phyloP scores from a whole-genome alignment of 2,888 invertebrate species.

The Kuschelorhynchus macadamiae region DNA sequence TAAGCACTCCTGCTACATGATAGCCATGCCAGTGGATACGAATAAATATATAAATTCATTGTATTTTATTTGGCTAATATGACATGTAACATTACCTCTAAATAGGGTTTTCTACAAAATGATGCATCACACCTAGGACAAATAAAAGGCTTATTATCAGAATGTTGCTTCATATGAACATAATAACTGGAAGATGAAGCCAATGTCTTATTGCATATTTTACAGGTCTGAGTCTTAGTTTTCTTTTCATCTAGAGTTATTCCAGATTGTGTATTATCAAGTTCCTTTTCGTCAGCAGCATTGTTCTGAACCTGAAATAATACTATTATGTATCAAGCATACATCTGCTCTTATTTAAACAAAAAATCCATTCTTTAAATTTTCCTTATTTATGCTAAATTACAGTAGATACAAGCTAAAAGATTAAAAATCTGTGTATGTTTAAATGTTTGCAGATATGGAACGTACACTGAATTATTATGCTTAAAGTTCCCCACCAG shows the following conservation, averaged over 20 bases:
- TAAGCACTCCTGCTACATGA: too few species aligned
- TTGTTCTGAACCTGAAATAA: slow-evolving; percentile 3
- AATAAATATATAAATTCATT: too few species aligned
- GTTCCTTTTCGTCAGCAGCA: neutral
- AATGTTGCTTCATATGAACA: slow-evolving; percentile 87
- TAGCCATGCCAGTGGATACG: too few species aligned
- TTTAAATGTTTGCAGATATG: too few species aligned
- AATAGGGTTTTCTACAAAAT: slow-evolving; percentile 85
- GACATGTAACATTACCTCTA: slow-evolving; percentile 74
- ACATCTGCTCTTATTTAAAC: too few species aligned
- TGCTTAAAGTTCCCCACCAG: too few species aligned
- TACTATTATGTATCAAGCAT: too few species aligned
- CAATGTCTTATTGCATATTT: slow-evolving; percentile 83
- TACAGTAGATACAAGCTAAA: too few species aligned
- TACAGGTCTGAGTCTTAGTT: slow-evolving; percentile 82
- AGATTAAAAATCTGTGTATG: too few species aligned
- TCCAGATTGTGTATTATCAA: slow-evolving; percentile 12
- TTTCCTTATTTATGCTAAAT: neutral
- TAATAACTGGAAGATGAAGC: slow-evolving; percentile 85
- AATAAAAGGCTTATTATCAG: slow-evolving; percentile 84
- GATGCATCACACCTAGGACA: slow-evolving; percentile 84
- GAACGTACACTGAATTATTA: too few species aligned
- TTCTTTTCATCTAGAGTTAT: slow-evolving; percentile 66
- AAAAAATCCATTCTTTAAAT: too few species aligned
- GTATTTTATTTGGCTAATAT: too few species aligned